Conservation (phyloP, 2,113 vertebrate species). For the Delphinus delphis region DNA sequence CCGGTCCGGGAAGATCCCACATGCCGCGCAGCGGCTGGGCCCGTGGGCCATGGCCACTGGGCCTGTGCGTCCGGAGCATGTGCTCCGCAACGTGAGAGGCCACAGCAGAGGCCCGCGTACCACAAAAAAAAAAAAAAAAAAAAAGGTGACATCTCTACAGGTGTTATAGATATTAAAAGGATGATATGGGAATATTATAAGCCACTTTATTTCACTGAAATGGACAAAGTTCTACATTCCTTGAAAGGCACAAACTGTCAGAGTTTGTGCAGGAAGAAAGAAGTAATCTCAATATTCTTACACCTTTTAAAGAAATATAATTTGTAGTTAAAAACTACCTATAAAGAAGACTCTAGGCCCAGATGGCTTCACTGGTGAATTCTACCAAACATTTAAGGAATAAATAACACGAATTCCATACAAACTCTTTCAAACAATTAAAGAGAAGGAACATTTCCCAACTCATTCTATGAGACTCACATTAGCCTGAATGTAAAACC, state of each 20-base stretch:
- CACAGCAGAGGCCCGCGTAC: no score
- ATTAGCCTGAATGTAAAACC: not conserved
- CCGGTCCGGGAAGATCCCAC: no score
- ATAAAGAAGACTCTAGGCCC: not conserved
- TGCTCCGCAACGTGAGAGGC: no score
- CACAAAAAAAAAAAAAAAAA: not conserved
- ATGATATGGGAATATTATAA: not conserved
- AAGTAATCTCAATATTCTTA: not conserved
- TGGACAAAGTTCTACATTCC: not conserved
- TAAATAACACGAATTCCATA: not conserved
- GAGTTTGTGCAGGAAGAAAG: not conserved
- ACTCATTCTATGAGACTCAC: not conserved
- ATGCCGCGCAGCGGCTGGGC: no score
- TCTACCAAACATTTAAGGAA: not conserved
- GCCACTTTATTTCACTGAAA: not conserved
- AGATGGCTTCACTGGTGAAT: not conserved
- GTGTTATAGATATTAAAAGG: not conserved
- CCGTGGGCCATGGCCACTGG: no score
- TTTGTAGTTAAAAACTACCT: not conserved
- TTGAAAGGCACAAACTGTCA: not conserved
- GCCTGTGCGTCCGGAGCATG: no score
- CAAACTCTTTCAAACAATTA: not conserved
- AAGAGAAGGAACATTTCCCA: not conserved
- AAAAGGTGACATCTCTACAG: not conserved
- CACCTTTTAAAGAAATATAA: not conserved